Percentiles rank a stretch among this genome's conserved stretches.
These are phyloP conservation scores for Drosophila helvetica DNA, from an alignment of 2,888 invertebrate species.

Conservation along the genomic window DNA sequence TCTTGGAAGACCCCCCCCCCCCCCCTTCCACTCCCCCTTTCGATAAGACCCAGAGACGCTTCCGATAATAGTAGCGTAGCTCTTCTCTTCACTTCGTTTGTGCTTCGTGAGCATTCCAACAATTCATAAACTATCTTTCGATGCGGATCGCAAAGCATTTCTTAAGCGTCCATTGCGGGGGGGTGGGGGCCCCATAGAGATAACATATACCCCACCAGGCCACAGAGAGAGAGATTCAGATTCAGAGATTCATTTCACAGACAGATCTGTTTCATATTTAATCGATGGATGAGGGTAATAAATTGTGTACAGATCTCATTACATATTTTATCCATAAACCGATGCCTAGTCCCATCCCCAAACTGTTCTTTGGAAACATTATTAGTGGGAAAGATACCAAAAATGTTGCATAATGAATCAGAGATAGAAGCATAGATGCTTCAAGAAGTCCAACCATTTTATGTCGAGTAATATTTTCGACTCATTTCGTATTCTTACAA, in stretches of 20 bases:
- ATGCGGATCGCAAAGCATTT: constrained; percentile 1
- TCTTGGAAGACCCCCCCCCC: too few species aligned
- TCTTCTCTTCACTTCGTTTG: background rate
- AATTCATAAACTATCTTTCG: background rate
- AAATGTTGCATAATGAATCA: too few species aligned
- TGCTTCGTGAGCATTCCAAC: background rate
- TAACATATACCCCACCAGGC: background rate
- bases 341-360: too few species aligned
- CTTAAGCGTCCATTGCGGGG: background rate
- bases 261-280: background rate
- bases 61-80: background rate
- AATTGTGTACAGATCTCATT: too few species aligned
- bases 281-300: background rate
- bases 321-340: too few species aligned
- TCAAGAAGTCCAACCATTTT: too few species aligned
- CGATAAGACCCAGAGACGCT: background rate
- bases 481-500: too few species aligned
- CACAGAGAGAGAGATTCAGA: background rate
- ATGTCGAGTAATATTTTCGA: too few species aligned
- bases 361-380: too few species aligned
- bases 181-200: background rate
- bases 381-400: too few species aligned
- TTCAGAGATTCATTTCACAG: background rate
- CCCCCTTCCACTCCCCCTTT: too few species aligned
- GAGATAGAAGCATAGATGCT: too few species aligned